Conservation (phyloP, 1,140 invertebrate species). For the Coboldia fuscipes region DNA sequence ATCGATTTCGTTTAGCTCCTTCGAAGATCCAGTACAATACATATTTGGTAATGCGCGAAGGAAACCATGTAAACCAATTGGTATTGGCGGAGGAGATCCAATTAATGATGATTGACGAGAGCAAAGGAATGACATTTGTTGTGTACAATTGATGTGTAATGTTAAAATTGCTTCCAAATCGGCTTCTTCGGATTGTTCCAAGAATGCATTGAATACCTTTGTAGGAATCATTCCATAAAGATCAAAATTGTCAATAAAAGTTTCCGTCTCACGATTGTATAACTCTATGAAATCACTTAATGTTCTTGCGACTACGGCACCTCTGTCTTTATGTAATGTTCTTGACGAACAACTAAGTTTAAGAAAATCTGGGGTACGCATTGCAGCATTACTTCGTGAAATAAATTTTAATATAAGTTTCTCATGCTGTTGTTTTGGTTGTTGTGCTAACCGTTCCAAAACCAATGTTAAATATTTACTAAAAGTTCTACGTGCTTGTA, state of each 20-base stretch:
- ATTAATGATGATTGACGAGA: conserved; percentile 12
- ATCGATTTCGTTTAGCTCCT: conserved; percentile 2
- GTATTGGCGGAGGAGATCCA: conserved; percentile 18
- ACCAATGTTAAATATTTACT: conserved; percentile 62
- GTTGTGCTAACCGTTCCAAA: conserved; percentile 34
- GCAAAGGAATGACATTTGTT: conserved; percentile 19
- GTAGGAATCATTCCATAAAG: conserved; percentile 32
- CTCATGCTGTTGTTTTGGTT: conserved; percentile 32
- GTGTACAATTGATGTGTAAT: conserved; percentile 18
- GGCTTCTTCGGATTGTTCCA: conserved; percentile 22
- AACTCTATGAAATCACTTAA: conserved; percentile 80
- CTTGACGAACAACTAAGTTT: conserved; percentile 10
- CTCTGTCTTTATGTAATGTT: conserved; percentile 58
- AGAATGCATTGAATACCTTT: conserved; percentile 32
- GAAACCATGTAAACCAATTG: conserved; percentile 17
- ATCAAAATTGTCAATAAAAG: conserved; percentile 44
- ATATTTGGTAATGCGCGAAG: conserved; percentile 18
- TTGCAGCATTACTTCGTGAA: conserved; percentile 50
- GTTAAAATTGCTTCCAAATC: conserved; percentile 17
- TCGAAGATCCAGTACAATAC: conserved; percentile 7
- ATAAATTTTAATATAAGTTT: conserved; percentile 66
- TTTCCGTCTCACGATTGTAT: conserved; percentile 68
- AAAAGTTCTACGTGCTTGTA: conserved; percentile 59
- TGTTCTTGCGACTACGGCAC: conserved; percentile 73
- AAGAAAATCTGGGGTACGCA: conserved; percentile 49